These are phyloP conservation scores for Mus minutoides DNA, from an alignment of 2,797 vertebrate genomes.

Conservation along the genomic window DNA sequence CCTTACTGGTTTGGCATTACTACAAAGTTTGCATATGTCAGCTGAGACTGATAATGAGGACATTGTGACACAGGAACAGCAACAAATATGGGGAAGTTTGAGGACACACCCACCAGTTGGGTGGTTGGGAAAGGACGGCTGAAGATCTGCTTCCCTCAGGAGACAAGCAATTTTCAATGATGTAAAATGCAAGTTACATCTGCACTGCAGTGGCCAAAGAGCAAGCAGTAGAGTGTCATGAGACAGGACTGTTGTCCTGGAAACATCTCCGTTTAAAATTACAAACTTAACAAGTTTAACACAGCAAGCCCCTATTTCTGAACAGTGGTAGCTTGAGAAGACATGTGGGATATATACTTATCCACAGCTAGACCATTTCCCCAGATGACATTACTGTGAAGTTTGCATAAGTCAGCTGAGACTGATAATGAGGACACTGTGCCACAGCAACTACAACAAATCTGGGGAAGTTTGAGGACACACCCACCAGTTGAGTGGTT, in stretches of 20 bases:
- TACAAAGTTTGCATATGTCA: conserved; percentile 53
- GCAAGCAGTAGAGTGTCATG: background rate
- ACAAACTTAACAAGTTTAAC: background rate
- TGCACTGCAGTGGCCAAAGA: background rate
- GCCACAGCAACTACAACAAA: background rate
- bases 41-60: conserved; percentile 34
- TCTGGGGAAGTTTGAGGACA: conserved; percentile 53
- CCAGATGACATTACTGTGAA: background rate
- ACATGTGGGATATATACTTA: background rate
- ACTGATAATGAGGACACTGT: conserved; percentile 14
- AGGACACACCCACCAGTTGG: background rate
- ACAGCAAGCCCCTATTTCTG: background rate
- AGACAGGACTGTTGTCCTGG: background rate
- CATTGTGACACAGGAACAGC: background rate
- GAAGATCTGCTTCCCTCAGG: background rate
- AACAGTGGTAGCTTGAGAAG: conserved; percentile 34
- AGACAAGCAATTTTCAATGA: background rate
- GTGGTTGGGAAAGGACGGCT: background rate
- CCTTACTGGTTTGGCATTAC: background rate
- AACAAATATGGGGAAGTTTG: conserved; percentile 47
- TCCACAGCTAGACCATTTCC: background rate
- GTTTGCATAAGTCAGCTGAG: conserved; percentile 63
- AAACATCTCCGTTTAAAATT: conserved; percentile 29
- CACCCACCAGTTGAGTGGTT: background rate
- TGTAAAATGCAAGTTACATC: background rate